Evolutionary conservation across 2,888 invertebrate species (phyloP).

Genomic region (Drosophila hamatofila): DNA sequence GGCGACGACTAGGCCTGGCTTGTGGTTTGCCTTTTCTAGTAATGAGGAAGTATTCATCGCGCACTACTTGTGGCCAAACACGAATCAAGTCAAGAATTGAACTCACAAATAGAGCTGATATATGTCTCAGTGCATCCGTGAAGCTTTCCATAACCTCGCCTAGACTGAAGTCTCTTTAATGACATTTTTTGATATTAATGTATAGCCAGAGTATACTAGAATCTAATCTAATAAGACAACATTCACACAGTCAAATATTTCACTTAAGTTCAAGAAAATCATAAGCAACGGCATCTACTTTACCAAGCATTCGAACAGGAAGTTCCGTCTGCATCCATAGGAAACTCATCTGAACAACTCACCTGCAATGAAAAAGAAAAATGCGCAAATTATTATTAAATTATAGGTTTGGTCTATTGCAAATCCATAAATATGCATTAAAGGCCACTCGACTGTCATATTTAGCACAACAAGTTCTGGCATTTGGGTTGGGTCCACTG

Average conservation of each 20-base stretch:
- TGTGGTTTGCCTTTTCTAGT: conserved; percentile 21
- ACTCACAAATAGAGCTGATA: background rate
- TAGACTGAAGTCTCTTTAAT: no score
- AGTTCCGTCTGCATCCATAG: background rate
- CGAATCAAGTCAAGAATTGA: background rate
- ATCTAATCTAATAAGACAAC: no score
- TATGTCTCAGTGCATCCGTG: background rate
- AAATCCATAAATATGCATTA: conserved; percentile 27
- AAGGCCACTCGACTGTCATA: conserved; percentile 23
- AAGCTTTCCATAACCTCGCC: no score
- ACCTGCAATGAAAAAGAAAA: conserved; percentile 61
- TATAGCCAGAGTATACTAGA: no score
- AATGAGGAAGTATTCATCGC: conserved; percentile 42
- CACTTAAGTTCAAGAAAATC: background rate
- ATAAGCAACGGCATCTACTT: background rate
- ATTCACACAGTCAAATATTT: background rate
- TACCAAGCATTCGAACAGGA: conserved; percentile 4
- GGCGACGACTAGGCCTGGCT: background rate
- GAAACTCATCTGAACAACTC: conserved; percentile 40
- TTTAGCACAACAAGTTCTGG: conserved; percentile 30
- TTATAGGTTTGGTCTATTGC: conserved; percentile 18
- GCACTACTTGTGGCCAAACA: conserved; percentile 18
- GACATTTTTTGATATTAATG: no score
- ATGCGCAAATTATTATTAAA: conserved; percentile 29
- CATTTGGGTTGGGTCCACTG: conserved; percentile 44